phyloP scores from a whole-genome alignment of 2,888 invertebrate genomes.

The Metallyticus violacea region DNA sequence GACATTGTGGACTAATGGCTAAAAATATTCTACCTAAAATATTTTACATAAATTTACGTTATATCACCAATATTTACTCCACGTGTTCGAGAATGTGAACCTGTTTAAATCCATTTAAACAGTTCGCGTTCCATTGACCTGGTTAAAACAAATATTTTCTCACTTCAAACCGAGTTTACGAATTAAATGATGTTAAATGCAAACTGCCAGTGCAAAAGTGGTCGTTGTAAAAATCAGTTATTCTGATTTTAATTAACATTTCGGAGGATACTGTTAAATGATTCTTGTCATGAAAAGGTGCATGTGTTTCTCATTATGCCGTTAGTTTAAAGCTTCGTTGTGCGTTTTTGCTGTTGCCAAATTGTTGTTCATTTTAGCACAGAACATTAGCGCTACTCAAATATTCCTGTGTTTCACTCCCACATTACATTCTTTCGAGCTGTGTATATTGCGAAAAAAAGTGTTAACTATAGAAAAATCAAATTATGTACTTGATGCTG shows the following conservation, averaged over 20 bases:
- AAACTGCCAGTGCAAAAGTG: too few species aligned
- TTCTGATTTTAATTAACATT: neutral
- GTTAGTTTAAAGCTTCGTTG: neutral
- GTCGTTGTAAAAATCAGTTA: neutral
- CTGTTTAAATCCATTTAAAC: too few species aligned
- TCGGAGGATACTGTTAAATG: neutral
- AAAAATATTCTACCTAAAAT: neutral
- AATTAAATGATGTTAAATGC: too few species aligned
- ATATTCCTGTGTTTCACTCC: neutral
- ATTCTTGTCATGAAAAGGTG: neutral
- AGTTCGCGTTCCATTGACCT: too few species aligned
- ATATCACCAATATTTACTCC: too few species aligned
- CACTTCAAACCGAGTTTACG: too few species aligned
- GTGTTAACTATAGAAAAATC: too few species aligned
- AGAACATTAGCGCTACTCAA: neutral
- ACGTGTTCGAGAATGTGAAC: too few species aligned
- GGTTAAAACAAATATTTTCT: too few species aligned
- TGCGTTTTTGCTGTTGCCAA: neutral
- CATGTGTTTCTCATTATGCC: too few species aligned
- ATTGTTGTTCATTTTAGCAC: neutral
- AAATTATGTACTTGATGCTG: too few species aligned
- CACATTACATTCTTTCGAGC: neutral
- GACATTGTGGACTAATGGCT: neutral
- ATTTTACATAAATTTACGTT: neutral
- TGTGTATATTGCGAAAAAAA: too few species aligned